Conservation (phyloP, 2,797 vertebrate species). For the Sciurus carolinensis region DNA sequence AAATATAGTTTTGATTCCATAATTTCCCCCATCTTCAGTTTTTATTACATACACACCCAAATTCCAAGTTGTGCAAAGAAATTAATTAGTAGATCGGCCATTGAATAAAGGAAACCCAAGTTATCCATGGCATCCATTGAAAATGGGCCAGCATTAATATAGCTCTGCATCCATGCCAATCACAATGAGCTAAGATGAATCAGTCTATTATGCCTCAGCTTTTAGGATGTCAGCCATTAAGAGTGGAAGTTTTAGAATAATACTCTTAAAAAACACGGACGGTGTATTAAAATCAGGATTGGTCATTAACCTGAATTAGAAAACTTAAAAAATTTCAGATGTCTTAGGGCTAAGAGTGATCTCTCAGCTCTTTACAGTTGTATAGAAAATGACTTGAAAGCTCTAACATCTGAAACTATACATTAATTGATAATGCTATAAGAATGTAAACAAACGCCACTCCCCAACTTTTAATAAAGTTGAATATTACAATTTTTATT, state of each 20-base stretch:
- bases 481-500: conserved; percentile 37
- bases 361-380: conserved; percentile 30
- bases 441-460: not conserved
- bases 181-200: not conserved
- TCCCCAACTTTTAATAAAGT: not conserved
- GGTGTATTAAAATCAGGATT: not conserved
- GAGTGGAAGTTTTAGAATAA: not conserved
- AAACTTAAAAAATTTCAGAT: conserved; percentile 32
- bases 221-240: not conserved
- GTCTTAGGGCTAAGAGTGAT: not conserved
- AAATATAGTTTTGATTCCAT: conserved; percentile 54
- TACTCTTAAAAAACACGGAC: not conserved
- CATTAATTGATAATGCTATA: not conserved
- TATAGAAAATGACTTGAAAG: conserved; percentile 22
- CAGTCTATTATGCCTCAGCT: not conserved
- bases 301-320: not conserved
- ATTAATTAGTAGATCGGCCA: conserved; percentile 53
- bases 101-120: conserved; percentile 67
- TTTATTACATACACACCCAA: not conserved
- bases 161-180: not conserved
- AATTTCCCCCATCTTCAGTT: conserved; percentile 19
- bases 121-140: conserved; percentile 44
- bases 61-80: conserved; percentile 61
- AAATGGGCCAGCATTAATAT: not conserved
- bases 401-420: not conserved